phyloP scores from a whole-genome alignment of 2,797 vertebrate genomes.

The Ptychadena robeensis region DNA sequence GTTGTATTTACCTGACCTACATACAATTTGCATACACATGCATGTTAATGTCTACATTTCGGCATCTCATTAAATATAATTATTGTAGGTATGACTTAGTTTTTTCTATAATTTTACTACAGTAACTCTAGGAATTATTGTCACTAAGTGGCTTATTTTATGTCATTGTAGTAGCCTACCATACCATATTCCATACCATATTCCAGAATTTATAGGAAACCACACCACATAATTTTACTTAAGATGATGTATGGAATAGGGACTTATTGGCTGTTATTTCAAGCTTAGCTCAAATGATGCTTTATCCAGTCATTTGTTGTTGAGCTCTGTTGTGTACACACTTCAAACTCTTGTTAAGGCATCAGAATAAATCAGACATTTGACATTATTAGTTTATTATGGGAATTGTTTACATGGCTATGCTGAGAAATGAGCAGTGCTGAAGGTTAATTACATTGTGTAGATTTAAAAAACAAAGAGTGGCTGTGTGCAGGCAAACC shows the following conservation, averaged over 20 bases:
- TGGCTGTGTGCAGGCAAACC: background rate
- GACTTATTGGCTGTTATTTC: background rate
- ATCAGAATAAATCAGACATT: background rate
- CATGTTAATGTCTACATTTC: no score
- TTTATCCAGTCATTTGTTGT: background rate
- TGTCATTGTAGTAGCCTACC: background rate
- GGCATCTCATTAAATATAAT: no score
- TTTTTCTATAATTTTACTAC: no score
- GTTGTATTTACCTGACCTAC: no score
- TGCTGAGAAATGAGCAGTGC: slow-evolving; percentile 13
- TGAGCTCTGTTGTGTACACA: background rate
- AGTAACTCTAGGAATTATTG: no score
- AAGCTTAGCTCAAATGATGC: no score
- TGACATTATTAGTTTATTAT: slow-evolving; percentile 7
- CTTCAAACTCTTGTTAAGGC: background rate
- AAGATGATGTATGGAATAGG: background rate
- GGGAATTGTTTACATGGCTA: slow-evolving; percentile 28
- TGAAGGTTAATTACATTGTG: slow-evolving; percentile 22
- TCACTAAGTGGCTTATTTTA: no score
- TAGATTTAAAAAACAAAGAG: background rate
- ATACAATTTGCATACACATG: no score
- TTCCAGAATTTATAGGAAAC: no score
- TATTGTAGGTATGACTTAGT: no score
- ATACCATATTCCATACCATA: no score
- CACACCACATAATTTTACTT: background rate